Evolutionary conservation across 2,113 vertebrate genomes (phyloP).

Genomic region (Cryptotis parvus): DNA sequence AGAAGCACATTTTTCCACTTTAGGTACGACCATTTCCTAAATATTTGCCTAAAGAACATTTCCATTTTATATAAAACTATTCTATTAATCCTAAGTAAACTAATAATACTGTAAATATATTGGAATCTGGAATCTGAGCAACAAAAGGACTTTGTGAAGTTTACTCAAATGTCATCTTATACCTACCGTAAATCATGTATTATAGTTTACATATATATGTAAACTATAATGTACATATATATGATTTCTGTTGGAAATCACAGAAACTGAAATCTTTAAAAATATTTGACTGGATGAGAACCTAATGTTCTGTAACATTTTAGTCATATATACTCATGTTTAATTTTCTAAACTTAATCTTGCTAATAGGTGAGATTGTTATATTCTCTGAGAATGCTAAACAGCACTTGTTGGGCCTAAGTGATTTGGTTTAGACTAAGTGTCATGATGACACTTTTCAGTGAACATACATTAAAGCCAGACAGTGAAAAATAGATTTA

Average conservation of each 20-base stretch:
- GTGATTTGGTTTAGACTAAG: neutral
- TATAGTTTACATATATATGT: no score
- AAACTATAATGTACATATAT: no score
- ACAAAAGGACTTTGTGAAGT: conserved; percentile 4
- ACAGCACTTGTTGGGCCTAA: neutral
- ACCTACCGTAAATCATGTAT: neutral
- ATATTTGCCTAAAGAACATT: neutral
- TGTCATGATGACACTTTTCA: neutral
- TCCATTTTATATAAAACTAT: neutral
- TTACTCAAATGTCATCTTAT: neutral
- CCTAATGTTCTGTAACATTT: neutral
- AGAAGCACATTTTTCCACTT: neutral
- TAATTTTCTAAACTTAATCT: neutral
- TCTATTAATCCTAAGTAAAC: neutral
- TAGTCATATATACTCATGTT: neutral
- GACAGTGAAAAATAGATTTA: no score
- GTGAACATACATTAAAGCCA: neutral
- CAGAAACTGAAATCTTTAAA: neutral
- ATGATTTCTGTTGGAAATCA: neutral
- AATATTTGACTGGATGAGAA: neutral
- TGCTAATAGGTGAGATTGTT: neutral
- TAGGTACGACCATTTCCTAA: neutral
- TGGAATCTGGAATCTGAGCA: neutral
- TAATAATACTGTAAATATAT: neutral
- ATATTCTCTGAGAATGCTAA: neutral